A percentile compares a stretch with the other conserved stretches of the same genome.
Evolutionary conservation across 2,797 vertebrate genomes (phyloP).

Genomic region (Micromesistius poutassou): DNA sequence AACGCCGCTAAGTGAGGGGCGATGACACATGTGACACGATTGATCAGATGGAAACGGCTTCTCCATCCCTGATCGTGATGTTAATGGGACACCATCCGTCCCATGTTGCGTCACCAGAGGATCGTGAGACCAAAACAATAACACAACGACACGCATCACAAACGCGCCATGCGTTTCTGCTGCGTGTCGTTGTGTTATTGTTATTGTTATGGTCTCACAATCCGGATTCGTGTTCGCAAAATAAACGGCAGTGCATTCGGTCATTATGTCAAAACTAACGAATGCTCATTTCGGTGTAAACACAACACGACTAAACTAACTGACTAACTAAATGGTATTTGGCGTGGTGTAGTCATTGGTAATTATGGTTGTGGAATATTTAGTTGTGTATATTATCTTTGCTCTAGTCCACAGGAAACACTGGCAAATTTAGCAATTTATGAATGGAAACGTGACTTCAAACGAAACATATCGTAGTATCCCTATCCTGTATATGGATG

Average conservation of each 20-base stretch:
- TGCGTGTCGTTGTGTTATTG: too few species aligned
- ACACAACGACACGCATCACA: not conserved
- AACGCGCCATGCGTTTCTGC: not conserved
- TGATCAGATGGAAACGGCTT: not conserved
- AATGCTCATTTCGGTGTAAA: not conserved
- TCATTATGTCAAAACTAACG: not conserved
- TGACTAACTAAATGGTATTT: too few species aligned
- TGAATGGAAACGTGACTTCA: not conserved
- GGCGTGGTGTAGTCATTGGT: not conserved
- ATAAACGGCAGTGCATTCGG: not conserved
- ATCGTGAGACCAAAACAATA: not conserved
- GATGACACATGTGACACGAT: not conserved
- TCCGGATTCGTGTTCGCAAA: not conserved
- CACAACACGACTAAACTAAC: too few species aligned
- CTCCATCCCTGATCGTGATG: not conserved
- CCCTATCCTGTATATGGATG: not conserved
- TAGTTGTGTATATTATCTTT: not conserved
- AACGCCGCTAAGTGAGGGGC: not conserved
- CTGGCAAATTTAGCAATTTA: not conserved
- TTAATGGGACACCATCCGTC: not conserved
- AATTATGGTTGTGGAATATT: not conserved
- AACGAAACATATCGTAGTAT: not conserved
- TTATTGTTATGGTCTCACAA: too few species aligned
- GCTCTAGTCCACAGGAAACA: not conserved
- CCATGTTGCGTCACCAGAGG: not conserved